Evolutionary conservation across 2,888 invertebrate genomes (phyloP).

Genomic region (Leptogaster cylindrica): DNA sequence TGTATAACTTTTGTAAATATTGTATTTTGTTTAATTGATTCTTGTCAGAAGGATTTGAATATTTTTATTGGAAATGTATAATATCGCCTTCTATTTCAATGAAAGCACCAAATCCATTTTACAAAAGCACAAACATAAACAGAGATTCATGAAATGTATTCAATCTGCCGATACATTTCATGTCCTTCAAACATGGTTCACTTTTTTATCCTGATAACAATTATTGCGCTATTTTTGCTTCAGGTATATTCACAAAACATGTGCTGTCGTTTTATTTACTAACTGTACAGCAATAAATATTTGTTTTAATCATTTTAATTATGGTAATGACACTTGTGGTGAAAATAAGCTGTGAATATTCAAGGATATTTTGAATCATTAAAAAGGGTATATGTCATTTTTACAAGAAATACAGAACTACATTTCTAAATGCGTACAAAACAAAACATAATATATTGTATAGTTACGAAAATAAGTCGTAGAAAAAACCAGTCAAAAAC

Average conservation of each 20-base stretch:
- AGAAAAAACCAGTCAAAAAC: conserved; percentile 48
- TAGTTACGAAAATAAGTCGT: not conserved
- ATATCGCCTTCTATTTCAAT: not conserved
- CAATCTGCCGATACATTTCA: too few species aligned
- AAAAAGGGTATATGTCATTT: too few species aligned
- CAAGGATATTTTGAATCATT: too few species aligned
- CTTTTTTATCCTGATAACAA: conserved; percentile 17
- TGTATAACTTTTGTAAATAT: conserved; percentile 44
- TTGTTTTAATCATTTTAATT: conserved; percentile 38
- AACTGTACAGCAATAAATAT: conserved; percentile 40
- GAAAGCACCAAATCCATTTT: too few species aligned
- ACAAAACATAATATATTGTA: not conserved
- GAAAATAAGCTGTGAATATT: conserved; percentile 45
- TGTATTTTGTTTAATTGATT: conserved; percentile 10
- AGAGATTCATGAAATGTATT: too few species aligned
- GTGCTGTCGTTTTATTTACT: conserved; percentile 20
- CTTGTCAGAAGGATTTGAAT: not conserved
- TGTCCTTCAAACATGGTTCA: too few species aligned
- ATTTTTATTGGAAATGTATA: not conserved
- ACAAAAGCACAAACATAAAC: too few species aligned
- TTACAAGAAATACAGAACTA: too few species aligned
- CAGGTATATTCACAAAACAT: not conserved
- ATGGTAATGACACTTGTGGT: conserved; percentile 54
- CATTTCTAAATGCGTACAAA: too few species aligned
- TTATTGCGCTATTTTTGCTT: conserved; percentile 23